Evolutionary conservation across 2,888 invertebrate species (phyloP).

Genomic region (Drosophila neoperkinsi): DNA sequence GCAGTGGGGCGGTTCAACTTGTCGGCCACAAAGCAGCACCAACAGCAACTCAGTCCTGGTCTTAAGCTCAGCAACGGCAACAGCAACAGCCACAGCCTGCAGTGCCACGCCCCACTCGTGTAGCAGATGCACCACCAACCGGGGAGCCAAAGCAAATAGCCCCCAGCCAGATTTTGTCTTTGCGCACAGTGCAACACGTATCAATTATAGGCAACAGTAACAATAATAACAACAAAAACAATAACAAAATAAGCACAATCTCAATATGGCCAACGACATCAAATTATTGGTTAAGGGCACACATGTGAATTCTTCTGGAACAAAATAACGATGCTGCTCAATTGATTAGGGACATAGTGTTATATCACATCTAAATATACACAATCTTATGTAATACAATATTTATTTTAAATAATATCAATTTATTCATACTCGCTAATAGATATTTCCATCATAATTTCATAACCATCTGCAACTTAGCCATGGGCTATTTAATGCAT

Average conservation of each 20-base stretch:
- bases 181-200: slow-evolving; percentile 78
- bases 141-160: slow-evolving; percentile 75
- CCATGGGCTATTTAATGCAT: slow-evolving; percentile 11
- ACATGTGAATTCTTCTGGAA: slow-evolving; percentile 21
- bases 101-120: slow-evolving; percentile 74
- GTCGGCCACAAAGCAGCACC: slow-evolving; percentile 34
- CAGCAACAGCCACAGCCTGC: slow-evolving; percentile 3
- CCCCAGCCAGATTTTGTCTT: slow-evolving; percentile 79
- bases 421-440: slow-evolving; percentile 21
- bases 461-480: neutral
- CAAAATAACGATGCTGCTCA: slow-evolving; percentile 23
- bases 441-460: neutral
- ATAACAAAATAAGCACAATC: slow-evolving; percentile 20
- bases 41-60: slow-evolving; percentile 13
- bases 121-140: slow-evolving; percentile 50
- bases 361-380: neutral
- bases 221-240: slow-evolving; percentile 11
- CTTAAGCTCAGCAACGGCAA: slow-evolving; percentile 11
- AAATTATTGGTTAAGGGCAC: slow-evolving; percentile 55
- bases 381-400: neutral
- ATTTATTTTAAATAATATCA: neutral
- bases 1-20: slow-evolving; percentile 64
- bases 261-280: slow-evolving; percentile 63
- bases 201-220: slow-evolving; percentile 67
- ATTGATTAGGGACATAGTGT: slow-evolving; percentile 9